Evolutionary conservation across 2,888 invertebrate species (phyloP).

Genomic region (Macaria notata): DNA sequence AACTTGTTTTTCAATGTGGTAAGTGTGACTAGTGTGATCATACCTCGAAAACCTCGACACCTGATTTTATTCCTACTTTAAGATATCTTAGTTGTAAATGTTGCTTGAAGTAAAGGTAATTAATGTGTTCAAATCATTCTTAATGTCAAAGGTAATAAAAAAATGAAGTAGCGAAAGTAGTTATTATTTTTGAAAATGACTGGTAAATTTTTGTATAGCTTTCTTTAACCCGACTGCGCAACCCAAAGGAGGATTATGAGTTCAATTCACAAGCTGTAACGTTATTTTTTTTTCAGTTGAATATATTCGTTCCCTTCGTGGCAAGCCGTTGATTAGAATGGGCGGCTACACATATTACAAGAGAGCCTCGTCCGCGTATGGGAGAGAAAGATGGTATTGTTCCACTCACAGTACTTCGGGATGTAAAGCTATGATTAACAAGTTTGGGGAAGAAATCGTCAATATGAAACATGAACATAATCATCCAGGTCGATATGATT

Average conservation of each 20-base stretch:
- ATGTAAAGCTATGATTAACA: constrained; percentile 13
- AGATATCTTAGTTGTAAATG: too few species aligned
- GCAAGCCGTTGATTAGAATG: constrained; percentile 10
- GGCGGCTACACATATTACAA: constrained; percentile 14
- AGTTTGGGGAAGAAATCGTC: constrained; percentile 7
- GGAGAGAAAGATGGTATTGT: constrained; percentile 15
- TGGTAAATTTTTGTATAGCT: too few species aligned
- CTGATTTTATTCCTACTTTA: too few species aligned
- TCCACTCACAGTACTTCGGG: constrained; percentile 12
- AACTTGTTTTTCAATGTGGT: too few species aligned
- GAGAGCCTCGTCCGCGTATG: background rate
- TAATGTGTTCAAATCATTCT: too few species aligned
- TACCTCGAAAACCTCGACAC: too few species aligned
- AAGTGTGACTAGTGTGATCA: too few species aligned
- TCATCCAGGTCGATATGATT: constrained; percentile 7
- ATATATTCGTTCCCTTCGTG: constrained; percentile 8
- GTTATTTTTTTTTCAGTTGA: constrained; percentile 5
- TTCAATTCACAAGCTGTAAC: background rate
- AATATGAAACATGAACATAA: constrained; percentile 7
- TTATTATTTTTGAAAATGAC: too few species aligned
- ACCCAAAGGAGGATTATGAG: background rate
- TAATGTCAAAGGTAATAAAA: too few species aligned
- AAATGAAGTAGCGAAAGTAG: too few species aligned
- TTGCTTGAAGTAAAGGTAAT: too few species aligned
- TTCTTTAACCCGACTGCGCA: too few species aligned